Conservation (phyloP, 2,888 invertebrate species). For the Ophion obscuratus region DNA sequence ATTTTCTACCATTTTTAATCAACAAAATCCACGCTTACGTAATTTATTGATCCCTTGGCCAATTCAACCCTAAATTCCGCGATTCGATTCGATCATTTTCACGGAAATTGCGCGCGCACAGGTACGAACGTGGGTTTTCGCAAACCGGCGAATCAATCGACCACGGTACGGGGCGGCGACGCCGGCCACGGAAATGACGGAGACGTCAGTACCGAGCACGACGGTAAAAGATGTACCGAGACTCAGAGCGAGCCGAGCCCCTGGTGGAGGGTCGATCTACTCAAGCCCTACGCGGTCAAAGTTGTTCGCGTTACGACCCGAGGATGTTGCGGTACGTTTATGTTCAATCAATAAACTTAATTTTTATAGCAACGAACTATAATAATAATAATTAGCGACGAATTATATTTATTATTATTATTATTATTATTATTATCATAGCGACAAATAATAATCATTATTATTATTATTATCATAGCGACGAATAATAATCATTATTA, state of each 20-base stretch:
- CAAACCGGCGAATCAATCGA: constrained; percentile 96
- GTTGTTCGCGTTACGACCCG: constrained; percentile 94
- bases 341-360: background rate
- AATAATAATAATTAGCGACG: constrained; percentile 41
- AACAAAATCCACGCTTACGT: too few species aligned
- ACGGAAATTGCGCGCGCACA: constrained; percentile 78
- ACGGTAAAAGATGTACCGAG: constrained; percentile 94
- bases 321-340: constrained; percentile 88
- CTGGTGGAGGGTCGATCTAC: constrained; percentile 96
- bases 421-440: background rate
- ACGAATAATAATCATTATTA: background rate
- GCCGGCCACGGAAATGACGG: constrained; percentile 95
- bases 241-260: constrained; percentile 95
- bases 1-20: too few species aligned
- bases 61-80: background rate
- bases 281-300: constrained; percentile 93
- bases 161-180: constrained; percentile 93
- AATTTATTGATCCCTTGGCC: too few species aligned
- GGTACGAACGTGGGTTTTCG: constrained; percentile 94
- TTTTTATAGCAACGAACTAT: background rate
- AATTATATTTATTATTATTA: constrained; percentile 4
- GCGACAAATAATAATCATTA: background rate
- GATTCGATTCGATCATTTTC: background rate
- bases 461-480: background rate
- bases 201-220: constrained; percentile 92